Conservation (phyloP, 92 coral and sea anemone genomes). For the Plumapathes pennacea region DNA sequence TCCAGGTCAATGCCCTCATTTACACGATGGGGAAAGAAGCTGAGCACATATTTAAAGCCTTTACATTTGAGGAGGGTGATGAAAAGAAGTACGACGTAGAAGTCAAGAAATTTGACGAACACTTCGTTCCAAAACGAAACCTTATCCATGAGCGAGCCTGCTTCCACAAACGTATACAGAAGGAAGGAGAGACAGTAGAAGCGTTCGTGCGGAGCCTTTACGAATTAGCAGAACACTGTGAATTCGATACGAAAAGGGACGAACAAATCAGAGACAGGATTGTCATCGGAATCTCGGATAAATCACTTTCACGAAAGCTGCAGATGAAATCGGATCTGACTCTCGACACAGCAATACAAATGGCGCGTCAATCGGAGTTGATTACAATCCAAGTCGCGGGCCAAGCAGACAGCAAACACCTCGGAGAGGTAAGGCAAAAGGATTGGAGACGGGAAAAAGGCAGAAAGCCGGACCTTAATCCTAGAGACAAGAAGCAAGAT, state of each 20-base stretch:
- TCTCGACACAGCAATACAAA: constrained; percentile 24
- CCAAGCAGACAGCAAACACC: constrained; percentile 20
- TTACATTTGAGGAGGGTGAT: no score
- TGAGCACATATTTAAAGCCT: constrained; percentile 8
- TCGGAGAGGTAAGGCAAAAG: constrained; percentile 19
- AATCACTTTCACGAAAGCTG: constrained; percentile 26
- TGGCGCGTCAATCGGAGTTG: constrained; percentile 43
- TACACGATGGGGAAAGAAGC: constrained; percentile 33
- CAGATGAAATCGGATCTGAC: constrained; percentile 38
- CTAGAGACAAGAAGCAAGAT: constrained; percentile 17
- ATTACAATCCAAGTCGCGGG: constrained; percentile 33
- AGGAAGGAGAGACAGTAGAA: constrained; percentile 15
- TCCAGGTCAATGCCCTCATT: constrained; percentile 45
- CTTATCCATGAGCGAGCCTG: constrained; percentile 25
- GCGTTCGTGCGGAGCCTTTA: constrained; percentile 9
- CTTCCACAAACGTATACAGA: no score
- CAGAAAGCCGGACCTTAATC: constrained; percentile 1
- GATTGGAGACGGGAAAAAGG: background rate
- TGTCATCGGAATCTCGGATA: constrained; percentile 40
- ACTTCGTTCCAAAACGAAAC: constrained; percentile 31
- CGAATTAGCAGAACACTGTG: constrained; percentile 28
- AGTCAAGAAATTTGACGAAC: constrained; percentile 16
- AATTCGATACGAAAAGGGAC: constrained; percentile 12
- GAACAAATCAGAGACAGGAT: constrained; percentile 44
- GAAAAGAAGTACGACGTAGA: constrained; percentile 12